These are phyloP conservation scores for Drosophila koepferae DNA, from an alignment of 2,888 invertebrate species.

Conservation along the genomic window DNA sequence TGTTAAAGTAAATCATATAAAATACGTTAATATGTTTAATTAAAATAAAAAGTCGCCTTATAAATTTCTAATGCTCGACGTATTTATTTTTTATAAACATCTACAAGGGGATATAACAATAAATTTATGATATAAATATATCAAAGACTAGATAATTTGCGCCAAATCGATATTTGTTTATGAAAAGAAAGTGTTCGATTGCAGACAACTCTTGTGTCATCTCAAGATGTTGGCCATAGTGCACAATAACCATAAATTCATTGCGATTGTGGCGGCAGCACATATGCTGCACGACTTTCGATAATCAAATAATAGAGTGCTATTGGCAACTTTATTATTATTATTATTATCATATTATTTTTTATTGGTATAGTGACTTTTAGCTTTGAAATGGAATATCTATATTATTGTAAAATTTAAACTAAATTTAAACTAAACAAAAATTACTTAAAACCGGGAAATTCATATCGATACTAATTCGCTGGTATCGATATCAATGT, in stretches of 20 bases:
- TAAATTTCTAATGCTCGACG: neutral
- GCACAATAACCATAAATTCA: neutral
- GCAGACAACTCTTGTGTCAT: neutral
- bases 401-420: neutral
- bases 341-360: neutral
- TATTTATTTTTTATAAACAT: neutral
- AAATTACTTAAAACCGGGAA: neutral
- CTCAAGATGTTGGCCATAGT: neutral
- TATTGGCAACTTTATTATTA: no score
- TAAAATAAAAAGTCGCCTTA: slow-evolving; percentile 6
- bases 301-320: neutral
- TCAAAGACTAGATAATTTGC: neutral
- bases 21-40: slow-evolving; percentile 1
- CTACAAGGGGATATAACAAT: neutral
- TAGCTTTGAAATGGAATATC: no score
- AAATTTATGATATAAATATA: neutral
- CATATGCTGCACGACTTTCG: neutral
- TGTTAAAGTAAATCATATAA: slow-evolving; percentile 1
- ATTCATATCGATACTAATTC: slow-evolving; percentile 38
- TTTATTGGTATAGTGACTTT: neutral
- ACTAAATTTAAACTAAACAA: neutral
- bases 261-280: neutral
- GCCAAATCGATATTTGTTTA: slow-evolving; percentile 7
- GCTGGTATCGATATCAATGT: slow-evolving; percentile 28
- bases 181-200: neutral